A percentile compares a stretch with the other conserved stretches of the same genome.
These are phyloP conservation scores for Macaria liturata DNA, from an alignment of 2,888 invertebrate genomes.

Conservation along the genomic window DNA sequence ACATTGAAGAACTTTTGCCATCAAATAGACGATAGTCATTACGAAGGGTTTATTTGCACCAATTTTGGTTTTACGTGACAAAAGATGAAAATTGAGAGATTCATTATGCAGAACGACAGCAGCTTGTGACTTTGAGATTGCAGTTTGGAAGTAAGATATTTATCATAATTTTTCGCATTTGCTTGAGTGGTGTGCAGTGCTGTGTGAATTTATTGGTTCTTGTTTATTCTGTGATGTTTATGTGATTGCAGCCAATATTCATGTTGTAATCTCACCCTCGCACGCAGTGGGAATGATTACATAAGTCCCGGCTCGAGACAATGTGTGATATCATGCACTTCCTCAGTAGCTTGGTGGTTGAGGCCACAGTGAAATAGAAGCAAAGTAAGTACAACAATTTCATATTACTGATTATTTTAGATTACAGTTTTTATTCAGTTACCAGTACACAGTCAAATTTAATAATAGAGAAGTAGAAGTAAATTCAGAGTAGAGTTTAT, in stretches of 20 bases:
- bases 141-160: slow-evolving; percentile 12
- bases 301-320: slow-evolving; percentile 25
- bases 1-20: slow-evolving; percentile 34
- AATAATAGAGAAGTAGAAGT: too few species aligned
- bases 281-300: slow-evolving; percentile 21
- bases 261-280: slow-evolving; percentile 16
- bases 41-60: slow-evolving; percentile 25
- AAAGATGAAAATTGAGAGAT: slow-evolving; percentile 21
- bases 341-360: slow-evolving; percentile 15
- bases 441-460: too few species aligned
- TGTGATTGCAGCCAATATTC: slow-evolving; percentile 1
- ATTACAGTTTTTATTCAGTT: too few species aligned
- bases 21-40: slow-evolving; percentile 32
- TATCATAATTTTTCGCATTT: not conserved
- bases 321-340: slow-evolving; percentile 29
- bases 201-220: too few species aligned
- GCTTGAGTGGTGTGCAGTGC: too few species aligned
- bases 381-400: not conserved
- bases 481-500: too few species aligned
- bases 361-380: slow-evolving; percentile 1
- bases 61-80: slow-evolving; percentile 24
- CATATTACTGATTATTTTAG: too few species aligned
- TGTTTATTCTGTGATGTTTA: too few species aligned
- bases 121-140: slow-evolving; percentile 11
- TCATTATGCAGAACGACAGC: slow-evolving; percentile 17